Base-by-base conservation (phyloP, 1,140 invertebrate genomes). In the Neodiprion pinetum region DNA sequence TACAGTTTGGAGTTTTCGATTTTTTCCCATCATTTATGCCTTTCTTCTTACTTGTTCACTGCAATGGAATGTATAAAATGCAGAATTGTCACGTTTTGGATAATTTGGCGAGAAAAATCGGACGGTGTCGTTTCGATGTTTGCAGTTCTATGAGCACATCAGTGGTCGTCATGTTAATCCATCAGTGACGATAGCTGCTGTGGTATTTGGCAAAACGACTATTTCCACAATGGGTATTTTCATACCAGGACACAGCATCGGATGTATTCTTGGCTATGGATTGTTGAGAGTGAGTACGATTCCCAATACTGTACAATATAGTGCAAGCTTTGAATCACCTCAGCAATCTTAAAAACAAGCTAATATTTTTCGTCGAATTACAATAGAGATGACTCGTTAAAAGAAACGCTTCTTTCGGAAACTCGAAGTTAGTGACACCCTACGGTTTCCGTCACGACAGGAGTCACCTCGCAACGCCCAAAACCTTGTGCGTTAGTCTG, bases 101-200 rank as follows among this genome's bases (percentile, higher is more conserved):
- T 21, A 21, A 21, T 21, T 21, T 21, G 17, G 17, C 17, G 17
- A 21, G 17, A 21, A 21, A 21, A 11, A 53, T 53, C n/a, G 50
- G 10, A 53, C 50, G n/a, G 21, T 72, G 5, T 48, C 50, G 71
- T 79, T 71, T 48, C 28, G 28, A 87, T 88, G 80, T 74, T 90
- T 91, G 17, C 86, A 94, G 90, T 89, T 90, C 50, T 91, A 93
- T 76, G 93, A 90, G 0, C 93, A 94, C 76, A 90, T 95, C 71
- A 94, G 93, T 74, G 90, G 91, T 66, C 90, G 92, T 48, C 92
- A 93, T 72, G 90, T 96, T 79, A 96, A 96, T 82, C 95, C 95
- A 1, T 91, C 93, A 0, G 92, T 96, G 0, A 94, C 94, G 1
- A 81, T 93, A 8, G 91, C 92, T 9, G 90, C 95, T 12, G 85